phyloP scores from a whole-genome alignment of 1,140 invertebrate genomes.

The Drosophila melanogaster region DNA sequence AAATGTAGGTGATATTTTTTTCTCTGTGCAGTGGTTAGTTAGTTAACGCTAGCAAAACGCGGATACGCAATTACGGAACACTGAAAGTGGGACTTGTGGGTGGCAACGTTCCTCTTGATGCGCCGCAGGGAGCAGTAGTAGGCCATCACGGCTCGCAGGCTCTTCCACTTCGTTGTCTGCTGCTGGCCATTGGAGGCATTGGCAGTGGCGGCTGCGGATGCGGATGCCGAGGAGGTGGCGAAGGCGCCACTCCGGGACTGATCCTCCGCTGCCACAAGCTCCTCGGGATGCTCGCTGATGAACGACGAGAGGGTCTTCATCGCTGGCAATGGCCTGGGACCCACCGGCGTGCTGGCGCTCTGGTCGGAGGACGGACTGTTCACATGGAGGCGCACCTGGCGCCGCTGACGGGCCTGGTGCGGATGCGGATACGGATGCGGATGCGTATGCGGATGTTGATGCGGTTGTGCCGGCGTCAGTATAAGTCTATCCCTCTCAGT shows the following conservation, averaged over 20 bases:
- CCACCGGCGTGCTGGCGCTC: conserved; percentile 63
- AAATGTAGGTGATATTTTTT: conserved; percentile 6
- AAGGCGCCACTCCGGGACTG: neutral
- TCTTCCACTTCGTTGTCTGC: conserved; percentile 92
- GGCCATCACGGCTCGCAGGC: conserved; percentile 93
- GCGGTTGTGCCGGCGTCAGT: conserved; percentile 49
- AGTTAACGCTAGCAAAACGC: conserved; percentile 22
- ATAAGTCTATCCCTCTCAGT: conserved; percentile 83
- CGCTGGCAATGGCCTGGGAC: conserved; percentile 59
- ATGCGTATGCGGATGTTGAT: conserved; percentile 15
- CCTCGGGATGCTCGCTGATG: conserved; percentile 73
- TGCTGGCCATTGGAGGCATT: conserved; percentile 27
- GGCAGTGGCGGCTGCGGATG: neutral
- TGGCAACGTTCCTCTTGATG: conserved; percentile 91
- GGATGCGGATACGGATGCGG: conserved; percentile 24
- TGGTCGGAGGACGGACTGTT: conserved; percentile 78
- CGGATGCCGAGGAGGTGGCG: neutral
- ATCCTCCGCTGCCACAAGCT: conserved; percentile 27
- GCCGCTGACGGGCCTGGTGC: conserved; percentile 46
- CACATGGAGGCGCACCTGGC: conserved; percentile 66
- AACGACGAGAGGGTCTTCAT: conserved; percentile 73
- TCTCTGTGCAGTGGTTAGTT: conserved; percentile 13
- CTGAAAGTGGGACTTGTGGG: conserved; percentile 17
- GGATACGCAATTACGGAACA: conserved; percentile 21
- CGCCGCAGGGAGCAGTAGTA: conserved; percentile 94